Evolutionary conservation across 2,888 invertebrate species (phyloP).

Genomic region (Camptogramma bilineatum): DNA sequence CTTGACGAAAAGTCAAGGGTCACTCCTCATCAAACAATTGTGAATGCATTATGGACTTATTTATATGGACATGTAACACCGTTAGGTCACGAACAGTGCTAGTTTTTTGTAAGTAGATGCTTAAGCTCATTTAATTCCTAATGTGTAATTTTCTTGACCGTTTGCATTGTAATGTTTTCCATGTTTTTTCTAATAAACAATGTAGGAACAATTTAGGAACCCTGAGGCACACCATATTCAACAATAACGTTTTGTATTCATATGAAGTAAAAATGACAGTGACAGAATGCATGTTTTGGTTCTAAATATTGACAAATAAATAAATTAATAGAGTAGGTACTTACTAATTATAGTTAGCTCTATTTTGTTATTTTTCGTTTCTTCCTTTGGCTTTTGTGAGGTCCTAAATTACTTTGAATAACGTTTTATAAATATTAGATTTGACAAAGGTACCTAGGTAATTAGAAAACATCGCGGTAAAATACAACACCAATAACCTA

Average conservation of each 20-base stretch:
- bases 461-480: no score
- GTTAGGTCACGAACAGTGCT: conserved; percentile 18
- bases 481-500: background rate
- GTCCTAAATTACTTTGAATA: no score
- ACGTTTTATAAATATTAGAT: no score
- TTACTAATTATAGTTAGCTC: no score
- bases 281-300: no score
- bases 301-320: no score
- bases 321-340: no score
- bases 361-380: no score
- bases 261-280: no score
- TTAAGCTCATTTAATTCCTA: conserved; percentile 6
- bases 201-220: background rate
- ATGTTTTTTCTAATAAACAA: background rate
- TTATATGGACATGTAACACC: conserved; percentile 16
- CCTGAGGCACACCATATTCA: background rate
- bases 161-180: background rate
- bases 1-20: conserved; percentile 23
- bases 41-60: conserved; percentile 20
- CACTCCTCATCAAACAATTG: conserved; percentile 21
- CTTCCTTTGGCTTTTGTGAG: no score
- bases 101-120: conserved; percentile 5
- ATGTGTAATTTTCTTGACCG: conserved; percentile 1
- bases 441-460: no score
- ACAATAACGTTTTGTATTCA: background rate